phyloP scores from a whole-genome alignment of 1,140 invertebrate genomes.

The Drosophila trapezifrons region DNA sequence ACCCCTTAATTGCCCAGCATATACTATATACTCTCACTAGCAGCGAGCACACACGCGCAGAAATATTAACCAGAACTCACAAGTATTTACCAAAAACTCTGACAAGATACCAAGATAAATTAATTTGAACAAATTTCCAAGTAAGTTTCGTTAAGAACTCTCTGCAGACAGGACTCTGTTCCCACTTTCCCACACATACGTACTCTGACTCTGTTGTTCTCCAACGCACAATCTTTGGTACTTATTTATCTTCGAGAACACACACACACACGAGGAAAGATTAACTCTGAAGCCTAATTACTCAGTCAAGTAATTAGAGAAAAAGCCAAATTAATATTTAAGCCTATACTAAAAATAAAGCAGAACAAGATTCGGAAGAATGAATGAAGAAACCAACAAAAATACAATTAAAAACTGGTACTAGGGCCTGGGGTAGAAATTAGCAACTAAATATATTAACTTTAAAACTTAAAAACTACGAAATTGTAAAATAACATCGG shows the following conservation, averaged over 20 bases:
- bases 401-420: constrained; percentile 55
- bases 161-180: constrained; percentile 25
- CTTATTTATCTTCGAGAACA: constrained; percentile 40
- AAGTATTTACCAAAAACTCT: constrained; percentile 43
- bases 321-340: constrained; percentile 80
- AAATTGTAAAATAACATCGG: constrained; percentile 55
- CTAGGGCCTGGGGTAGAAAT: constrained; percentile 76
- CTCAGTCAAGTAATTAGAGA: constrained; percentile 36
- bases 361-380: constrained; percentile 22
- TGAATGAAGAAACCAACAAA: constrained; percentile 17
- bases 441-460: constrained; percentile 52
- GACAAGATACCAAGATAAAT: constrained; percentile 26
- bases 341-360: constrained; percentile 53
- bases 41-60: constrained; percentile 20
- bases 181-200: background rate
- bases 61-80: constrained; percentile 35
- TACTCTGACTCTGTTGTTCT: constrained; percentile 38
- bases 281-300: constrained; percentile 36
- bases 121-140: constrained; percentile 37
- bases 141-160: constrained; percentile 20
- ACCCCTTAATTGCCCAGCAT: constrained; percentile 32
- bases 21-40: constrained; percentile 30
- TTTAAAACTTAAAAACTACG: constrained; percentile 46
- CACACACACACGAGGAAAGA: constrained; percentile 15
- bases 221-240: constrained; percentile 35